Evolutionary conservation across 2,113 vertebrate genomes (phyloP).

Genomic region (Heterochromis multidens): DNA sequence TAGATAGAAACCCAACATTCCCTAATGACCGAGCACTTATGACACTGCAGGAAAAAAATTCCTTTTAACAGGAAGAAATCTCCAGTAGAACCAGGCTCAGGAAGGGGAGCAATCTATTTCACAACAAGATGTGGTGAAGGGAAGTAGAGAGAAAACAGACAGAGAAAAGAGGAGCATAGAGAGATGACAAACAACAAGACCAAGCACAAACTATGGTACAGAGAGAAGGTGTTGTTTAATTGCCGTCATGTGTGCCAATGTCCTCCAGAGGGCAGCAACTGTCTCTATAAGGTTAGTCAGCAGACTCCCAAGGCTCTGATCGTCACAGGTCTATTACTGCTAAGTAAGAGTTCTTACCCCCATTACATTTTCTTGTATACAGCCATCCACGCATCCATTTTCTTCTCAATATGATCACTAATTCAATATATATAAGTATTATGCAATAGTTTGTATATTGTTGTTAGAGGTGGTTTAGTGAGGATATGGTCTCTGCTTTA

Average conservation of each 20-base stretch:
- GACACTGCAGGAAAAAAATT: background rate
- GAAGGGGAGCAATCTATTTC: background rate
- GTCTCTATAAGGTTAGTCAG: background rate
- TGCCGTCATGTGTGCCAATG: background rate
- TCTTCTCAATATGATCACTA: background rate
- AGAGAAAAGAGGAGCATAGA: background rate
- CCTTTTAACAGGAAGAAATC: background rate
- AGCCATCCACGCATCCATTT: background rate
- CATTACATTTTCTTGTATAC: background rate
- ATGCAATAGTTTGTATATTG: too few species aligned
- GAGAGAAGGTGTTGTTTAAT: background rate
- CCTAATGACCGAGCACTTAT: background rate
- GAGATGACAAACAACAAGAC: background rate
- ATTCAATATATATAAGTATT: background rate
- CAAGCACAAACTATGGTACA: background rate
- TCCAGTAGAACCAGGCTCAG: background rate
- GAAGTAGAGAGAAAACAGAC: background rate
- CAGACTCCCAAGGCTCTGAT: background rate
- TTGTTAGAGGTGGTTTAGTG: background rate
- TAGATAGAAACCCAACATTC: background rate
- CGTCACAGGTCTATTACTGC: background rate
- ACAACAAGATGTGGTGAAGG: background rate
- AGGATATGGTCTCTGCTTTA: background rate
- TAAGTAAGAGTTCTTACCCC: background rate
- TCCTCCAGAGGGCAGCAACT: constrained; percentile 61